Conservation (phyloP, 2,888 invertebrate species). For the Disparrhopalites patrizii region DNA sequence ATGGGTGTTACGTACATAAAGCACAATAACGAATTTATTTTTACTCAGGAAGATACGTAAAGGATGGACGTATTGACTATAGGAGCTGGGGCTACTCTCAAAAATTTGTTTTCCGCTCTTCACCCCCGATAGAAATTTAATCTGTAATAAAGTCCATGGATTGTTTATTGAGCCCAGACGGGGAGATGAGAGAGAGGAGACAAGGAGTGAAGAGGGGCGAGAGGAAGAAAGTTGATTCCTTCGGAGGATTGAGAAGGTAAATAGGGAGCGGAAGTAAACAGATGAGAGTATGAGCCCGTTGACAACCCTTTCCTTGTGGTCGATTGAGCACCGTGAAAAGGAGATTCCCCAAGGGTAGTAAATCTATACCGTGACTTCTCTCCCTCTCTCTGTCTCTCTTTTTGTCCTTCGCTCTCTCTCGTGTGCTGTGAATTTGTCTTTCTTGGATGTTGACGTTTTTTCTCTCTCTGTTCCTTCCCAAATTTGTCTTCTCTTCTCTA, state of each 20-base stretch:
- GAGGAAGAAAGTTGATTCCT: not conserved
- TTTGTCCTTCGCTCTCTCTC: not conserved
- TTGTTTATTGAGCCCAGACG: not conserved
- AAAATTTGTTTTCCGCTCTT: not conserved
- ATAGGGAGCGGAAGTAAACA: no score
- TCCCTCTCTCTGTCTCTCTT: not conserved
- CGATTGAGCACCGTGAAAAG: not conserved
- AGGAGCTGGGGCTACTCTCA: not conserved
- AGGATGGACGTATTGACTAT: not conserved
- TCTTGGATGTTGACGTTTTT: no score
- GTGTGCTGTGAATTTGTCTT: not conserved
- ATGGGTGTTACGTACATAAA: no score
- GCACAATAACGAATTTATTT: no score
- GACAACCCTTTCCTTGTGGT: not conserved
- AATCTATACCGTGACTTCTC: not conserved
- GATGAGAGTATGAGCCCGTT: no score
- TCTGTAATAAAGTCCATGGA: not conserved
- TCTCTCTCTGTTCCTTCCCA: no score
- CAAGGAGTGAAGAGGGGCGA: not conserved
- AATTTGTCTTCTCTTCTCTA: no score
- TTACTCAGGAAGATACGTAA: no score
- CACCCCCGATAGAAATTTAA: not conserved
- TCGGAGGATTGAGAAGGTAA: no score
- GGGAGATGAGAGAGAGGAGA: not conserved
- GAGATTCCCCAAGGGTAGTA: not conserved